Evolutionary conservation across 2,113 vertebrate genomes (phyloP), one percentile per base, ranked within the genome.

Genomic region (Himantopus leucocephalus): DNA sequence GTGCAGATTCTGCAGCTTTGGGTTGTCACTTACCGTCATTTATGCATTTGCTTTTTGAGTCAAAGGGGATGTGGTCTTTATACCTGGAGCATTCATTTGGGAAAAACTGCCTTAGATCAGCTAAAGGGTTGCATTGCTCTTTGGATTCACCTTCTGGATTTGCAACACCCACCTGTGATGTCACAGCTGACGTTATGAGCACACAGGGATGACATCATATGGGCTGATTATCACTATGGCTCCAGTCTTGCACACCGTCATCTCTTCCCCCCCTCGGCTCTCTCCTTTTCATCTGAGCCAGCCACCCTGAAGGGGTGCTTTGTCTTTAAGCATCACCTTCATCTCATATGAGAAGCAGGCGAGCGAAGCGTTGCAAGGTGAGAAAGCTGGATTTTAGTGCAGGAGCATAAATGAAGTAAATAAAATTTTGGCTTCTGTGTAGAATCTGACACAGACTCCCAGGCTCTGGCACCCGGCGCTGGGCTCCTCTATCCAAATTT

Each of bases 1-100:
- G 73, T 59, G 79, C 94, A 84, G 79, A 62, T 80, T 72, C 94
- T 84, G 85, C 22, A 35, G 82, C 88, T 74, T 63, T 76, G 53
- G 55, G 34, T 59, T 92, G 85, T 84, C 90, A 58, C 84, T 89
- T 76, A 5, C 90, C 85, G 90, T 85, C 93, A 71, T 37, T 77
- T 70, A 12, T 0, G 4, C 59, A 34, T 75, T 90, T 90, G 63
- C 50, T 55, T 81, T 94, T 72, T 64, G 67, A 86, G 39, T 68
- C 64, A 34, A 23, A 95, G 32, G 29, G 59, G 34, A 15, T 63
- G 27, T 22, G 39, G 29, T 52, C 76, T 43, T 72, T 13, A 2
- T 35, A 87, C 48, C 53, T 68, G 47, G 21, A 88, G 60, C 19
- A 22, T 81, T 90, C 86, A 17, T 84, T 71, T 74, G 68, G n/a